These are phyloP conservation scores for Drosophila cardini DNA, from an alignment of 1,140 invertebrate species.

Conservation along the genomic window DNA sequence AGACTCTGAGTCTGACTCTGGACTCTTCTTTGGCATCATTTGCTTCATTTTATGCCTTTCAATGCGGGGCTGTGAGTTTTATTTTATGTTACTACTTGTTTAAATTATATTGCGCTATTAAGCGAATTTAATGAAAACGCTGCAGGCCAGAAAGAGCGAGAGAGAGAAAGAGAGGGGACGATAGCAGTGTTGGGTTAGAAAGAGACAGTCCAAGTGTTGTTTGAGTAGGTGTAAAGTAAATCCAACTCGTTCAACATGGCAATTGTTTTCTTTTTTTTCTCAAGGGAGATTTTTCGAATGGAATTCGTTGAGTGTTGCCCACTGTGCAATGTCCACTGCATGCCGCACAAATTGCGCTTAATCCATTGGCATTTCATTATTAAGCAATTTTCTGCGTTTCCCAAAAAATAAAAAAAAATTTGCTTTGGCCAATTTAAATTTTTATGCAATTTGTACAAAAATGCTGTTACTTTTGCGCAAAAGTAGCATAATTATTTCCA, in stretches of 20 bases:
- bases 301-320: constrained; percentile 43
- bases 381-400: constrained; percentile 73
- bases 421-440: constrained; percentile 77
- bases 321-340: constrained; percentile 26
- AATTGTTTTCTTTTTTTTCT: constrained; percentile 23
- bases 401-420: constrained; percentile 42
- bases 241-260: constrained; percentile 17
- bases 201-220: constrained; percentile 36
- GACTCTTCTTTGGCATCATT: constrained; percentile 63
- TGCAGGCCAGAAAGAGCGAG: constrained; percentile 48
- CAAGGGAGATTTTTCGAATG: constrained; percentile 58
- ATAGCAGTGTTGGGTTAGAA: constrained; percentile 9
- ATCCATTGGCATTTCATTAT: constrained; percentile 83
- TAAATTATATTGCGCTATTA: constrained; percentile 84
- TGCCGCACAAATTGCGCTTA: constrained; percentile 79
- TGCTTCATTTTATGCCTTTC: constrained; percentile 76
- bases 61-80: constrained; percentile 80
- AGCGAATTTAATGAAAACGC: constrained; percentile 84
- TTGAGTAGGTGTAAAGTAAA: constrained; percentile 72
- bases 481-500: constrained; percentile 84
- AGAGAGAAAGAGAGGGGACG: not conserved
- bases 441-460: constrained; percentile 84
- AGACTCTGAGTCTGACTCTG: constrained; percentile 10
- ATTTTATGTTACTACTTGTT: constrained; percentile 84
- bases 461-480: constrained; percentile 81